Evolutionary conservation across 2,888 invertebrate genomes (phyloP).

Genomic region (Tenthredo distinguenda): DNA sequence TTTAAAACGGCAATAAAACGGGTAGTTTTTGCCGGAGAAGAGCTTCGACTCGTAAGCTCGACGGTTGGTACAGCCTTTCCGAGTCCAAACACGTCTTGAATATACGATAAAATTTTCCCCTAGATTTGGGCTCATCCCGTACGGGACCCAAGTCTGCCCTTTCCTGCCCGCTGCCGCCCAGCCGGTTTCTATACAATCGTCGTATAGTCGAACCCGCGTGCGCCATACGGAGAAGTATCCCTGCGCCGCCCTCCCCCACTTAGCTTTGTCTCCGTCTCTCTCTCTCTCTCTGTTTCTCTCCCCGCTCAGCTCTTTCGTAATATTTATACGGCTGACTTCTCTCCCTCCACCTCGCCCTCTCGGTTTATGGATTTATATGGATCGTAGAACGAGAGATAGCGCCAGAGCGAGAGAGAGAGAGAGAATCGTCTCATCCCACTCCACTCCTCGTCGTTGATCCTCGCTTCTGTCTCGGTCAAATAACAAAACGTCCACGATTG

Average conservation of each 20-base stretch:
- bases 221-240: conserved; percentile 32
- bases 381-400: conserved; percentile 12
- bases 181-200: conserved; percentile 21
- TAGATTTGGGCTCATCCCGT: conserved; percentile 66
- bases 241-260: neutral
- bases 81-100: conserved; percentile 74
- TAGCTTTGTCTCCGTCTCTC: neutral
- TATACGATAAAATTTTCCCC: conserved; percentile 76
- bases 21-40: conserved; percentile 23
- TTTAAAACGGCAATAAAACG: conserved; percentile 48
- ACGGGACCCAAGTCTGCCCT: conserved; percentile 38
- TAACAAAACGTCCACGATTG: conserved; percentile 34
- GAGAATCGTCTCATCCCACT: neutral
- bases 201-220: conserved; percentile 31
- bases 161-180: conserved; percentile 41
- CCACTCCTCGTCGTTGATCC: neutral
- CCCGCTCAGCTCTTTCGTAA: conserved; percentile 23
- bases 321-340: conserved; percentile 42
- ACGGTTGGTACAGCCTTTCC: conserved; percentile 7
- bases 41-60: conserved; percentile 1
- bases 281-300: neutral
- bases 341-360: neutral
- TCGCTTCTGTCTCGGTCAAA: conserved; percentile 34
- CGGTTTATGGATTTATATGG: conserved; percentile 47
- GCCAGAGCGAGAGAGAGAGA: neutral